A percentile compares a stretch with the other conserved stretches of the same genome.
phyloP scores from a whole-genome alignment of 2,888 invertebrate genomes.

The Caenorhabditis uteleia region DNA sequence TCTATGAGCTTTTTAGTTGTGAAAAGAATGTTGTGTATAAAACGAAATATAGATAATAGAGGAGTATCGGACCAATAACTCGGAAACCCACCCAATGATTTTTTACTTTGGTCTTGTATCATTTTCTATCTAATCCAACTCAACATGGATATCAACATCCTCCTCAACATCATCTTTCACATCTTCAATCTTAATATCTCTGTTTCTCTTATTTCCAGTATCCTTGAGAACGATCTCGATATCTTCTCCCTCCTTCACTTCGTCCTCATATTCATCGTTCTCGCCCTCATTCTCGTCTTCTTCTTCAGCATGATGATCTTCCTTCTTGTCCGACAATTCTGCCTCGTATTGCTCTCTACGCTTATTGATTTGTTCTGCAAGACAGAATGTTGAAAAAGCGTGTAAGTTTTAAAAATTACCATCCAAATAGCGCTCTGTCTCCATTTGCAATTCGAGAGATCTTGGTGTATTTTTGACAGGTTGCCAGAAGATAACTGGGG shows the following conservation, averaged over 20 bases:
- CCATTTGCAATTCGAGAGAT: constrained; percentile 77
- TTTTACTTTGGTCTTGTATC: too few relatives aligned
- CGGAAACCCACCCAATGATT: too few relatives aligned
- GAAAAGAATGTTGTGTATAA: too few relatives aligned
- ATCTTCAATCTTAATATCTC: constrained; percentile 24
- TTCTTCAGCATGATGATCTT: constrained; percentile 1
- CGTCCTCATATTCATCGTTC: constrained; percentile 2
- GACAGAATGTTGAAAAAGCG: neutral
- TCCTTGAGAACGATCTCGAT: constrained; percentile 30
- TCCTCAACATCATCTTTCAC: constrained; percentile 13
- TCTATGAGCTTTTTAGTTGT: too few relatives aligned
- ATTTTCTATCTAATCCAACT: constrained; percentile 14
- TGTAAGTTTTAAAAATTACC: constrained; percentile 36
- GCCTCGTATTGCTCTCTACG: constrained; percentile 39
- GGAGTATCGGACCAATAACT: too few relatives aligned
- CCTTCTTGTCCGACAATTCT: constrained; percentile 14
- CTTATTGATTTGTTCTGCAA: constrained; percentile 51
- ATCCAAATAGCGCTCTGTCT: constrained; percentile 73
- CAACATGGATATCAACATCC: constrained; percentile 35
- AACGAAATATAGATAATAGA: too few relatives aligned
- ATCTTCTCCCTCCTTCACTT: constrained; percentile 21
- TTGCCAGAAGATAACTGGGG: constrained; percentile 86
- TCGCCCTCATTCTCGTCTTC: constrained; percentile 10
- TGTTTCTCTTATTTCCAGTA: constrained; percentile 12
- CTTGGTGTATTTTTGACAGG: constrained; percentile 82